phyloP scores from a whole-genome alignment of 2,797 vertebrate species.

The Avahi laniger region DNA sequence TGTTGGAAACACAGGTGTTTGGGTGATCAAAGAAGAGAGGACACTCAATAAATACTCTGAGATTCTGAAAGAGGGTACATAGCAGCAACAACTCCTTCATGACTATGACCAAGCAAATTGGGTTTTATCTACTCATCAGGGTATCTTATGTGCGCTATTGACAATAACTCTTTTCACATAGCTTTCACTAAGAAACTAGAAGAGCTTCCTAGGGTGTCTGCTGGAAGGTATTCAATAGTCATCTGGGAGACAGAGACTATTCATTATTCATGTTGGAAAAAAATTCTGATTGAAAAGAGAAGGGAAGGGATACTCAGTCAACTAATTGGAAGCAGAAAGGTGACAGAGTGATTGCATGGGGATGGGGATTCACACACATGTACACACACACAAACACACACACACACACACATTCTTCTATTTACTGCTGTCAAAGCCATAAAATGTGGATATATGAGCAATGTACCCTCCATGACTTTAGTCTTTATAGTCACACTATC shows the following conservation, averaged over 20 bases:
- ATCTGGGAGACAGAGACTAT: neutral
- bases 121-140: neutral
- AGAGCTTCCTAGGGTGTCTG: neutral
- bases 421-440: neutral
- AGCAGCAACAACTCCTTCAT: neutral
- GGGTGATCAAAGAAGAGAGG: neutral
- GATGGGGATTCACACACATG: neutral
- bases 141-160: neutral
- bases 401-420: neutral
- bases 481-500: neutral
- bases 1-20: neutral
- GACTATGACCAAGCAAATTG: neutral
- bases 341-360: neutral
- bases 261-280: neutral
- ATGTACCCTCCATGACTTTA: neutral
- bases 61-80: neutral
- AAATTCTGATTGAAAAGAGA: neutral
- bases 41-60: neutral
- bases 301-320: neutral
- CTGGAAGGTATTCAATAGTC: neutral
- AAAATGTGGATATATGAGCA: neutral
- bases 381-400: neutral
- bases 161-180: neutral
- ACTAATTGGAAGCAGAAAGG: conserved; percentile 20
- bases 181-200: neutral